Base-by-base conservation (phyloP, 1,140 invertebrate species). In the Cotesia vestalis region DNA sequence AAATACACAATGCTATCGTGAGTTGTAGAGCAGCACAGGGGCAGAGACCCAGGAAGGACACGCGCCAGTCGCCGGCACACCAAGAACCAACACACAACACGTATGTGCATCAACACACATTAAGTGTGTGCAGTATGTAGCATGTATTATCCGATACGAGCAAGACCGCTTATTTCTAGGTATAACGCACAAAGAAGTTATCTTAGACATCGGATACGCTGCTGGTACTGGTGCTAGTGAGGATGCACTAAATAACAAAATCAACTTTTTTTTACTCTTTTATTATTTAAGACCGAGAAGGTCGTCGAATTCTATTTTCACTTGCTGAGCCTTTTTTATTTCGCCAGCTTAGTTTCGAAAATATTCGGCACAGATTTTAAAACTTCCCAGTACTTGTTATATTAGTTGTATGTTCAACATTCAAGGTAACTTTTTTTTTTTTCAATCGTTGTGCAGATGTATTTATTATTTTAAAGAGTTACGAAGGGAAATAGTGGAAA, bases 21-120 rank as follows among this genome's bases (percentile, higher is more conserved):
- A 17, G 59, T 72, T 72, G 64, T 68, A 27, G 27, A 27, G 27
- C 66, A 59, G 73, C 75, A 78, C 77, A 82, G 84, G 84, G 83
- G 84, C 84, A 86, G 79, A 86, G 85, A 86, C 84, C 85, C 85
- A 86, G 85, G 85, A 86, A 86, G 85, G 85, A 85, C 84, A 83
- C 78, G 62, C 55, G 71, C 74, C 77, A 73, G 78, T 75, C 71
- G 78, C 76, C 77, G 60, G 75, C 73, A 75, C 27, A 27, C 27
- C 27, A 27, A 27, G 61, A 9, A 46, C 40, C 4, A 8, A 46
- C 6, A 46, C 11, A 46, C 11, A 46, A 46, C 11, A 74, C 68
- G 68, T 69, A 70, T 46, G 40, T 46, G 40, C 6, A 46, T 11
- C 6, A 46, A 59, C 9, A 55, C 27, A 59, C 57, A 20, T 17